phyloP scores from a whole-genome alignment of 2,797 vertebrate genomes.

The Astyanax mexicanus region DNA sequence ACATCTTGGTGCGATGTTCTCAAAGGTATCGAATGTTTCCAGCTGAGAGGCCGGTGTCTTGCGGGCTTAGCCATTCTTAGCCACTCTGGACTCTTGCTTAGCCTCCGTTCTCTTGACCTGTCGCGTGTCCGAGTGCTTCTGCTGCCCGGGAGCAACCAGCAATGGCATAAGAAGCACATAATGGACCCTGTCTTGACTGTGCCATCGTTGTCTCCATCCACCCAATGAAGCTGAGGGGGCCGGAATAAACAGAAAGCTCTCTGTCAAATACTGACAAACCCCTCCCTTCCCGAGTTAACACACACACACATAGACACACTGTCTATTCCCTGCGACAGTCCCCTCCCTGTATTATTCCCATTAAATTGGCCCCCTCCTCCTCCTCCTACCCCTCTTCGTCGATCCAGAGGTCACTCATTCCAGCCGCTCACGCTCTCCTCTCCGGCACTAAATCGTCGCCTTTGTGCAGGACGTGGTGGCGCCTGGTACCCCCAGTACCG shows the following conservation, averaged over 20 bases:
- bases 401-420: conserved; percentile 76
- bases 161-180: conserved; percentile 73
- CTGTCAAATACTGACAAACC: conserved; percentile 70
- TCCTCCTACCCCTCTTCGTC: conserved; percentile 79
- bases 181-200: conserved; percentile 60
- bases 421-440: conserved; percentile 73
- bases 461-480: conserved; percentile 72
- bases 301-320: conserved; percentile 48
- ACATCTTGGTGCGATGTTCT: conserved; percentile 5
- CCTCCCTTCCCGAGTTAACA: conserved; percentile 56
- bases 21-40: neutral
- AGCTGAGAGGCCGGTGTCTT: conserved; percentile 5
- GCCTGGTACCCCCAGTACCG: conserved; percentile 76
- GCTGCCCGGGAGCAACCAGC: conserved; percentile 66
- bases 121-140: conserved; percentile 66
- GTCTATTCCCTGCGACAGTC: conserved; percentile 72
- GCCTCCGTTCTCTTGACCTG: conserved; percentile 68
- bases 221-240: conserved; percentile 58
- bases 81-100: conserved; percentile 29
- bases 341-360: conserved; percentile 75
- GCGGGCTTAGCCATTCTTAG: conserved; percentile 34
- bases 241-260: conserved; percentile 78
- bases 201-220: conserved; percentile 62
- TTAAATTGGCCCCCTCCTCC: conserved; percentile 74
- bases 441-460: conserved; percentile 71